Conservation (phyloP, 1,140 invertebrate species). For the Drosophila triauraria region DNA sequence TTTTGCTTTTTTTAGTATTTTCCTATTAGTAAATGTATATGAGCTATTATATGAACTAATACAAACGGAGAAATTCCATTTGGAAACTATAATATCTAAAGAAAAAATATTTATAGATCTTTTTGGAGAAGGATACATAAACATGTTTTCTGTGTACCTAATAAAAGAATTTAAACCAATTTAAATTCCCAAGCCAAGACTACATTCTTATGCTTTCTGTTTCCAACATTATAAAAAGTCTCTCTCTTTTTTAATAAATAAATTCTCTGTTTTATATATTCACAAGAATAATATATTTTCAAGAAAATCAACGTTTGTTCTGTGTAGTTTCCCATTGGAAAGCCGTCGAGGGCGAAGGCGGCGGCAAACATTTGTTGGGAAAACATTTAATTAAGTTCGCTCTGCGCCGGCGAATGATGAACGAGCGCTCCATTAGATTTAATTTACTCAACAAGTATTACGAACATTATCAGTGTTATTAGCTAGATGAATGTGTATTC, state of each 20-base stretch:
- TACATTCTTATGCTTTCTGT: neutral
- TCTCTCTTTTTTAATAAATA: neutral
- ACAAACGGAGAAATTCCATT: neutral
- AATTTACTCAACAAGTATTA: conserved; percentile 74
- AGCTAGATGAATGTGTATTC: conserved; percentile 46
- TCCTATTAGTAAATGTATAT: neutral
- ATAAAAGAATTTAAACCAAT: neutral
- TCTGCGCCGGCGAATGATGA: conserved; percentile 48
- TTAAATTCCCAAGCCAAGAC: neutral
- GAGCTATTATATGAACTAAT: neutral
- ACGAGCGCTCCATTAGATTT: conserved; percentile 64
- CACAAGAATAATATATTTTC: neutral
- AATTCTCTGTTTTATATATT: neutral
- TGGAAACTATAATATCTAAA: neutral
- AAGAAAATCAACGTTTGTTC: neutral
- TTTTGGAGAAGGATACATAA: neutral
- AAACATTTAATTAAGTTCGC: conserved; percentile 71
- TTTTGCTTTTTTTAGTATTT: neutral
- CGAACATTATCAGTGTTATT: conserved; percentile 52
- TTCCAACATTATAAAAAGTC: neutral
- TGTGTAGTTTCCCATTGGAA: neutral
- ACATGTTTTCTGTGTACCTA: neutral
- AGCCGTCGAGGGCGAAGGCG: conserved; percentile 7
- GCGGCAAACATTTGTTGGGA: conserved; percentile 42
- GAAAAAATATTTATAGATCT: neutral